These are phyloP conservation scores for Eledona agricola DNA, from an alignment of 2,888 invertebrate genomes.

Conservation along the genomic window DNA sequence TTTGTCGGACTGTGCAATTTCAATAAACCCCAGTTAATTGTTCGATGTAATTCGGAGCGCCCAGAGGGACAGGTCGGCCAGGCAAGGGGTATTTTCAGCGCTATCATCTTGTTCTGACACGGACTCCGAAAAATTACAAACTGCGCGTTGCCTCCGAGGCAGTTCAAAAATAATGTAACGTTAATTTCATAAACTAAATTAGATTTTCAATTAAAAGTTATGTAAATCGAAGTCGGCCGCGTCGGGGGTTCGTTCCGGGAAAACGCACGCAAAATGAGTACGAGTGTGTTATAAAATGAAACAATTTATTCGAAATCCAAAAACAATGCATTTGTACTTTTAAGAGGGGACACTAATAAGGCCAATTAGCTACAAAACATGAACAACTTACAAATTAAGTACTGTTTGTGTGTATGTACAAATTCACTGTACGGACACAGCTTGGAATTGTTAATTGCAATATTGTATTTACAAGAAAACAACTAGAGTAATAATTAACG, in stretches of 20 bases:
- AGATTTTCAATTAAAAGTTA: slow-evolving; percentile 19
- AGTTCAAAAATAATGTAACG: slow-evolving; percentile 50
- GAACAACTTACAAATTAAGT: slow-evolving; percentile 38
- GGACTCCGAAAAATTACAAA: slow-evolving; percentile 47
- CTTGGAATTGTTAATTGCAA: slow-evolving; percentile 11
- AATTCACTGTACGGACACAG: slow-evolving; percentile 10
- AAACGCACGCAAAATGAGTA: not conserved
- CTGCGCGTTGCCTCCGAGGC: slow-evolving; percentile 41
- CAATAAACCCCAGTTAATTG: slow-evolving; percentile 52
- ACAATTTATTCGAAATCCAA: slow-evolving; percentile 45
- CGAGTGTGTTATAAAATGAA: slow-evolving; percentile 37
- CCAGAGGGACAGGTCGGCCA: slow-evolving; percentile 42
- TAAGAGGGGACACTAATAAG: slow-evolving; percentile 40
- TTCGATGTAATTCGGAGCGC: slow-evolving; percentile 46
- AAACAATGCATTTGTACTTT: slow-evolving; percentile 45
- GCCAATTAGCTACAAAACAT: slow-evolving; percentile 38
- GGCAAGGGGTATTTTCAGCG: slow-evolving; percentile 43
- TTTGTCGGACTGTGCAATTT: slow-evolving; percentile 40
- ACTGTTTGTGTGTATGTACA: slow-evolving; percentile 28
- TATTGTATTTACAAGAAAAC: slow-evolving; percentile 14
- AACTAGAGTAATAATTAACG: slow-evolving; percentile 22
- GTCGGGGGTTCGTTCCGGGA: not conserved
- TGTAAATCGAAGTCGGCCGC: not conserved
- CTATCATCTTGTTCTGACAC: slow-evolving; percentile 54
- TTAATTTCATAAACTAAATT: slow-evolving; percentile 41